Conservation (phyloP, 2,888 invertebrate genomes). For the Drosophila trichaetosa region DNA sequence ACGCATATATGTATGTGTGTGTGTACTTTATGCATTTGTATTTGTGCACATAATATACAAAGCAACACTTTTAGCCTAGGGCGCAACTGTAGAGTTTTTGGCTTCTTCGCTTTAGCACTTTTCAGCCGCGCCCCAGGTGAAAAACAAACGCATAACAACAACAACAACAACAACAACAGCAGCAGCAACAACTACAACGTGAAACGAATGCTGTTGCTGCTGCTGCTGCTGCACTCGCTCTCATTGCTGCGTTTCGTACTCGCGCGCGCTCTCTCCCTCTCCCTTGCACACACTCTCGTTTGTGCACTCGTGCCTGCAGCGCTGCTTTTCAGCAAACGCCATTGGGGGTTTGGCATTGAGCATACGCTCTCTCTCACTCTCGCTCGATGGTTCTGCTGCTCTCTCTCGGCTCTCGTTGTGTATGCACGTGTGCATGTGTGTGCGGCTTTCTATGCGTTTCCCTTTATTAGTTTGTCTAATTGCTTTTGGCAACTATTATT, state of each 20-base stretch:
- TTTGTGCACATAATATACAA: constrained; percentile 26
- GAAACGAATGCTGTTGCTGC: constrained; percentile 31
- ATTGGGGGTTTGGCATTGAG: constrained; percentile 78
- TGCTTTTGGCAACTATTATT: constrained; percentile 78
- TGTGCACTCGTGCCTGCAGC: constrained; percentile 59
- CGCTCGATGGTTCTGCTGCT: constrained; percentile 9
- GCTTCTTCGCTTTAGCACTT: constrained; percentile 43
- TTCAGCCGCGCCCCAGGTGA: constrained; percentile 56
- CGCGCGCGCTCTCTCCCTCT: constrained; percentile 30
- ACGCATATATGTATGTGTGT: constrained; percentile 1
- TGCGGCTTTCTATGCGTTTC: constrained; percentile 60
- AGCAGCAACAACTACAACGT: constrained; percentile 30
- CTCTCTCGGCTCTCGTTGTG: constrained; percentile 9
- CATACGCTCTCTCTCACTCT: constrained; percentile 42
- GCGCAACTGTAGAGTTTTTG: constrained; percentile 33
- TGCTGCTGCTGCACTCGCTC: constrained; percentile 57
- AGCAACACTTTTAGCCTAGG: constrained; percentile 38
- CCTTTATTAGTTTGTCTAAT: constrained; percentile 81
- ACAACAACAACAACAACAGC: constrained; percentile 21
- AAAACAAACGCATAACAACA: constrained; percentile 44
- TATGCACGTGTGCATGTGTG: constrained; percentile 34
- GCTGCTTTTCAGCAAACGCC: constrained; percentile 71
- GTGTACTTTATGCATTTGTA: background rate
- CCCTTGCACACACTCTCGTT: constrained; percentile 17
- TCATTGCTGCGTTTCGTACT: constrained; percentile 38